Conservation (phyloP, 2,113 vertebrate genomes). For the Garra rufa region DNA sequence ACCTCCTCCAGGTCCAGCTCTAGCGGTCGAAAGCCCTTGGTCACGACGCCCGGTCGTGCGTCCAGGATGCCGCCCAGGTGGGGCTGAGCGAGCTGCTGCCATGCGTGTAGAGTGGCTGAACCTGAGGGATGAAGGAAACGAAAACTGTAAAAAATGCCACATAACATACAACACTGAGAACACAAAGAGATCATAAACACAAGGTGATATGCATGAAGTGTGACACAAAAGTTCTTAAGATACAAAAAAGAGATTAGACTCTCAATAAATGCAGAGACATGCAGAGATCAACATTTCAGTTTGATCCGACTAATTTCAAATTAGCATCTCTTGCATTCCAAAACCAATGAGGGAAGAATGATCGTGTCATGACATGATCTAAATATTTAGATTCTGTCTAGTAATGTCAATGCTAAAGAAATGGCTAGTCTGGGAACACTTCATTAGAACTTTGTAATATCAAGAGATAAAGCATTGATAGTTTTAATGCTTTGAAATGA, state of each 20-base stretch:
- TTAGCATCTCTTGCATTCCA: not conserved
- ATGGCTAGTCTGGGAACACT: not conserved
- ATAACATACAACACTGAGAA: not conserved
- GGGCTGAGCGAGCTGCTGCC: conserved; percentile 98
- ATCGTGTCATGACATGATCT: too few relatives aligned
- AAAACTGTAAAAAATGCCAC: not conserved
- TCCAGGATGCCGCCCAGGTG: conserved; percentile 95
- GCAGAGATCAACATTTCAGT: not conserved
- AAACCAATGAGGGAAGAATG: not conserved
- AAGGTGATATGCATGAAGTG: not conserved
- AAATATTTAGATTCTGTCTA: not conserved
- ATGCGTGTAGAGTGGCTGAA: conserved; percentile 96
- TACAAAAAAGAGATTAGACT: too few relatives aligned
- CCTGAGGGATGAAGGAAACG: conserved; percentile 71
- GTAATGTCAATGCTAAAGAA: not conserved
- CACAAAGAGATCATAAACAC: not conserved
- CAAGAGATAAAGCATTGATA: too few relatives aligned
- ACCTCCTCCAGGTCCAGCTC: conserved; percentile 87
- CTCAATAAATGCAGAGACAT: not conserved
- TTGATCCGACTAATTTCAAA: not conserved
- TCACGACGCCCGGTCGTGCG: conserved; percentile 92
- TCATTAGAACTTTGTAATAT: not conserved
- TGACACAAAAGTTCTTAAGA: not conserved
- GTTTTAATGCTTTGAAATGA: too few relatives aligned
- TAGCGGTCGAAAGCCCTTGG: conserved; percentile 93